phyloP scores from a whole-genome alignment of 2,888 invertebrate species.

The Gymnosoma rotundatum region DNA sequence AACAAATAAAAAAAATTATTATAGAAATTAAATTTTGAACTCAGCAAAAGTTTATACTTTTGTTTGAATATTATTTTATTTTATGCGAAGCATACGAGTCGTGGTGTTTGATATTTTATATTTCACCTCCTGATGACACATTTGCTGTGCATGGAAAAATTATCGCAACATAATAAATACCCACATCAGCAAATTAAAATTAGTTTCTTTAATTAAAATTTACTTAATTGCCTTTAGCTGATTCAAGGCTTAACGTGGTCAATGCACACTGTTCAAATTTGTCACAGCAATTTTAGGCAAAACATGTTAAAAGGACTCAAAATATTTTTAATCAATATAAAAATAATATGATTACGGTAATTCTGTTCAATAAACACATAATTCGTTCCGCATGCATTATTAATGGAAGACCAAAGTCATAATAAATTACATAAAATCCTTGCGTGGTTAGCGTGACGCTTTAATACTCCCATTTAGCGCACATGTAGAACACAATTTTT shows the following conservation, averaged over 20 bases:
- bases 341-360: constrained; percentile 55
- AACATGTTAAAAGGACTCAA: constrained; percentile 12
- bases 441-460: constrained; percentile 5
- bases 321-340: constrained; percentile 55
- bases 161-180: too few relatives aligned
- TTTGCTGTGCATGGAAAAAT: too few relatives aligned
- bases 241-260: not conserved
- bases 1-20: too few relatives aligned
- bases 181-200: constrained; percentile 31
- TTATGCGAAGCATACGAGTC: too few relatives aligned
- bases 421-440: constrained; percentile 2
- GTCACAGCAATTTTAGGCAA: constrained; percentile 28
- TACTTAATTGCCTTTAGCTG: not conserved
- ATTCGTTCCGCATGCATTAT: constrained; percentile 60
- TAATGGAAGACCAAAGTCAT: constrained; percentile 44
- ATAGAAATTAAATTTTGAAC: too few relatives aligned
- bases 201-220: constrained; percentile 40
- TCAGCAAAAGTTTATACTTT: too few relatives aligned
- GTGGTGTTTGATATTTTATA: too few relatives aligned
- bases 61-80: too few relatives aligned
- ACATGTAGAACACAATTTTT: constrained; percentile 34
- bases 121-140: too few relatives aligned
- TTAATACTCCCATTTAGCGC: constrained; percentile 1
- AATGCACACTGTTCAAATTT: constrained; percentile 21
- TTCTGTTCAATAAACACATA: constrained; percentile 45